A percentile compares a stretch with the other conserved stretches of the same genome.
Conservation (phyloP, 2,797 vertebrate genomes). For the Coluber constrictor region DNA sequence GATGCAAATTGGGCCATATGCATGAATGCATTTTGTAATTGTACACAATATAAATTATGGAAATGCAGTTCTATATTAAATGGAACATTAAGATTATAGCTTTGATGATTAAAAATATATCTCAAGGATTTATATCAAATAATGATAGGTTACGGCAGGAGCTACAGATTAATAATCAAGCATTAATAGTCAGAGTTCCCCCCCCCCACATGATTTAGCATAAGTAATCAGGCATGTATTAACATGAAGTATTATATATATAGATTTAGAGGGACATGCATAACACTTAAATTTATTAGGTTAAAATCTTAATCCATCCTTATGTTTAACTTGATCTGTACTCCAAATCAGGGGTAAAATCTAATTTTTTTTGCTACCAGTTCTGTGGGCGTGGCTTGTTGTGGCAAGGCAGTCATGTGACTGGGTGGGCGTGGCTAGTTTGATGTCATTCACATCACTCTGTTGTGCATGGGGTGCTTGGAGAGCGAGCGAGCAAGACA, state of each 20-base stretch:
- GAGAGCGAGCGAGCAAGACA: no score
- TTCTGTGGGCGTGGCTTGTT: no score
- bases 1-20: background rate
- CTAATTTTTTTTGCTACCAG: no score
- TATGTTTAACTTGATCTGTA: background rate
- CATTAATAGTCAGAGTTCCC: background rate
- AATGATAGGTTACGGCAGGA: background rate
- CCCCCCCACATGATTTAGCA: background rate
- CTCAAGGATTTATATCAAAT: background rate
- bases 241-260: background rate
- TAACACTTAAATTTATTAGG: background rate
- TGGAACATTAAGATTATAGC: background rate
- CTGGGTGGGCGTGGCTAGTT: no score
- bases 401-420: no score
- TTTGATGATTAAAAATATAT: background rate
- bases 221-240: background rate
- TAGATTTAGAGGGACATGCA: background rate
- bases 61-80: background rate
- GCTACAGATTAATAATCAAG: background rate
- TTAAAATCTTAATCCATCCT: background rate
- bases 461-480: no score
- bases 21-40: background rate
- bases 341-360: background rate
- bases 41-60: background rate
- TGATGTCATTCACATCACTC: no score